A percentile compares a stretch with the other conserved stretches of the same genome.
Conservation (phyloP, 1,140 invertebrate species). For the Phortica variegata region DNA sequence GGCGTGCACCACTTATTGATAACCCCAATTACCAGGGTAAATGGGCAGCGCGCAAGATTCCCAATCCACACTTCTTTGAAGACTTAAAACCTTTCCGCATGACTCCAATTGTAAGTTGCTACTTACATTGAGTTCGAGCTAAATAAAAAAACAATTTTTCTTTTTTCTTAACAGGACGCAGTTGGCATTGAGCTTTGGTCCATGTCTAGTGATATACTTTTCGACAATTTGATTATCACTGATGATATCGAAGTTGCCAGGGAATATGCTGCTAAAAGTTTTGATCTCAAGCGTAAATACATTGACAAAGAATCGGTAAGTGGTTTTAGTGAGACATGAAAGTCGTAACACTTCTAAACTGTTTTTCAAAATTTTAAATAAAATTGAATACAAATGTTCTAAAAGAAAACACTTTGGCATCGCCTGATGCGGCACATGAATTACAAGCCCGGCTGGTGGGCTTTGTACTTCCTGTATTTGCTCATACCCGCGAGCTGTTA, state of each 20-base stretch:
- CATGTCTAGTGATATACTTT: constrained; percentile 91
- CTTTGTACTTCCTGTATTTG: constrained; percentile 75
- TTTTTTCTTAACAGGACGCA: constrained; percentile 66
- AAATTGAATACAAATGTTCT: constrained; percentile 9
- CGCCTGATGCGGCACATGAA: constrained; percentile 71
- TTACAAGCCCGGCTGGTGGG: constrained; percentile 77
- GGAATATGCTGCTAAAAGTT: constrained; percentile 81
- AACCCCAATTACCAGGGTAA: constrained; percentile 96
- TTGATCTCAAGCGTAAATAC: constrained; percentile 79
- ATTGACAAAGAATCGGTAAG: constrained; percentile 78
- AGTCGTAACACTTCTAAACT: too few species aligned
- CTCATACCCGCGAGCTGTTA: constrained; percentile 71
- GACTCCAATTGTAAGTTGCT: constrained; percentile 83
- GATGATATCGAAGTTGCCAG: constrained; percentile 79
- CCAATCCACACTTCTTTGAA: constrained; percentile 91
- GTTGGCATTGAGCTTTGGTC: constrained; percentile 98
- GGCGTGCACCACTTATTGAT: constrained; percentile 85
- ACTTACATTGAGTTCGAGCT: not conserved
- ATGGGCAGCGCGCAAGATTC: constrained; percentile 84
- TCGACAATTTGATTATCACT: constrained; percentile 94
- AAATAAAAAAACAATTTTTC: not conserved
- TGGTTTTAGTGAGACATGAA: constrained; percentile 5
- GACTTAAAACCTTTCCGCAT: constrained; percentile 87
- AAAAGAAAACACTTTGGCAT: constrained; percentile 70
- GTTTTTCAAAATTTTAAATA: too few species aligned